Evolutionary conservation across 92 coral and sea anemone genomes (phyloP).

Genomic region (Bergia sp.): DNA sequence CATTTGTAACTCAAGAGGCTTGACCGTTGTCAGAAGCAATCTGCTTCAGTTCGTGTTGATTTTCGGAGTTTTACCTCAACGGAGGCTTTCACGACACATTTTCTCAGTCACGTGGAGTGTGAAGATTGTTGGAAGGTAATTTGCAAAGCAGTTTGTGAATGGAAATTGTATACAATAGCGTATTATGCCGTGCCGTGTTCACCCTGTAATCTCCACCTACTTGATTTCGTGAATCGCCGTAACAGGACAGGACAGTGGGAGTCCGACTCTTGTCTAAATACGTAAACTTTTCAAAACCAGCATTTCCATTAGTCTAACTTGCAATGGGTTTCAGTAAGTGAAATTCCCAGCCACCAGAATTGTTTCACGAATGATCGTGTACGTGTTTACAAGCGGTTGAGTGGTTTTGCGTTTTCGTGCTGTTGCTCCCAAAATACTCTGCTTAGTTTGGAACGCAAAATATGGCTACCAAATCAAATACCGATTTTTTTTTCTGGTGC

Average conservation of each 20-base stretch:
- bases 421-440: slow-evolving; percentile 17
- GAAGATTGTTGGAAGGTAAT: slow-evolving; percentile 5
- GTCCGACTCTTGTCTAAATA: not conserved
- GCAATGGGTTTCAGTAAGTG: not conserved
- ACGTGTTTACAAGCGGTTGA: not conserved
- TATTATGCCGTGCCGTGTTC: slow-evolving; percentile 17
- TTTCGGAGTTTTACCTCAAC: not conserved
- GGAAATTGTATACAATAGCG: not conserved
- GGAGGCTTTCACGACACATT: slow-evolving; percentile 10
- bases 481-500: not conserved
- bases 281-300: not conserved
- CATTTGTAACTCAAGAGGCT: slow-evolving; percentile 48
- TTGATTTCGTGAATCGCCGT: slow-evolving; percentile 32
- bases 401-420: slow-evolving; percentile 27
- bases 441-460: slow-evolving; percentile 20
- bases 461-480: slow-evolving; percentile 42
- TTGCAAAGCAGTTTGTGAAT: not conserved
- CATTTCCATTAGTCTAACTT: too few species aligned
- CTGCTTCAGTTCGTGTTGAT: slow-evolving; percentile 35
- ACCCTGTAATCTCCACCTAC: slow-evolving; percentile 23
- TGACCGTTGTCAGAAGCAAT: slow-evolving; percentile 43
- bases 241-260: slow-evolving; percentile 37
- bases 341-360: not conserved
- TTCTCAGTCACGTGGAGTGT: not conserved
- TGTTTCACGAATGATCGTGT: not conserved